Percentiles rank a stretch among this genome's conserved stretches.
Evolutionary conservation across 2,888 invertebrate species (phyloP).

Genomic region (Caenorhabditis sulstoni): DNA sequence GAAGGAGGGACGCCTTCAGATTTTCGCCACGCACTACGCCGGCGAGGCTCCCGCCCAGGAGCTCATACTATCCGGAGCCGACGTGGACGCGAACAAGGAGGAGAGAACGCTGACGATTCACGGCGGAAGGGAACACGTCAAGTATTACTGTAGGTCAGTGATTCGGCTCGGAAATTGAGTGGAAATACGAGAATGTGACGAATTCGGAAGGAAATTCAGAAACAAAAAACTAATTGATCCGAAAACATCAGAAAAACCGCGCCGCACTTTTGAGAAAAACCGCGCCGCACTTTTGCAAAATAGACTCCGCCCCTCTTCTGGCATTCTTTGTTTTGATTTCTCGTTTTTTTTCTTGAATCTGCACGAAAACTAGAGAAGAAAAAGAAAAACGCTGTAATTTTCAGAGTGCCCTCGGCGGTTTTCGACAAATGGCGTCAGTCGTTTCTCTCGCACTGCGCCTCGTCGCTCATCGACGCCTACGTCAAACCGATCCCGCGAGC

Average conservation of each 20-base stretch:
- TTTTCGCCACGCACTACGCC: constrained; percentile 82
- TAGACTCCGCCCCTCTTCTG: no score
- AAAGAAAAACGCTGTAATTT: no score
- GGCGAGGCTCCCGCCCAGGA: constrained; percentile 79
- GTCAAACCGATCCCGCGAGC: constrained; percentile 82
- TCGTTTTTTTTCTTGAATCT: no score
- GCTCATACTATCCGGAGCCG: constrained; percentile 75
- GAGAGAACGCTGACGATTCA: constrained; percentile 75
- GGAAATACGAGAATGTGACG: constrained; percentile 50
- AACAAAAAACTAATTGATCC: no score
- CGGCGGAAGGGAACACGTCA: constrained; percentile 73
- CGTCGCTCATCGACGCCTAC: constrained; percentile 82
- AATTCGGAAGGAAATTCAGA: no score
- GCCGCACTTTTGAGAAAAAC: no score
- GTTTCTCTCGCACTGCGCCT: constrained; percentile 83
- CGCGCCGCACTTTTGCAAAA: no score
- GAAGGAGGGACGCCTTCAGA: constrained; percentile 83
- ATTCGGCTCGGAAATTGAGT: neutral
- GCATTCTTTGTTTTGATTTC: no score
- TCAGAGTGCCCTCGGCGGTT: constrained; percentile 75
- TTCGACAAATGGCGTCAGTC: constrained; percentile 83
- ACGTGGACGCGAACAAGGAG: constrained; percentile 75
- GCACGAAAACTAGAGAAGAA: no score
- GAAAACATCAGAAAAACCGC: no score
- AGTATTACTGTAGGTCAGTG: constrained; percentile 60